Base-by-base conservation (phyloP, 2,888 invertebrate species). In the Griposia aprilina region DNA sequence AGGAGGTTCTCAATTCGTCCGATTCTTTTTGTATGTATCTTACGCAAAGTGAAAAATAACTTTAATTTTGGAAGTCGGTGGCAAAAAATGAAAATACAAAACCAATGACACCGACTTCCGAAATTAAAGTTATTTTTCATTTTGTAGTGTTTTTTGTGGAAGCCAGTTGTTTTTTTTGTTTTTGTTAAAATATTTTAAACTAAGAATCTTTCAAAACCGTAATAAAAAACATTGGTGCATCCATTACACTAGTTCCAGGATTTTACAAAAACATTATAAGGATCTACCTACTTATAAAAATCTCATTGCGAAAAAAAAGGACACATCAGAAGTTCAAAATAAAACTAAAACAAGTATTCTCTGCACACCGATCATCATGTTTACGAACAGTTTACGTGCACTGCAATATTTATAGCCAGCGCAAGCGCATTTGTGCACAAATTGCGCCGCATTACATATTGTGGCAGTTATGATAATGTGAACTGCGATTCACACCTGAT, bases 401-500 rank as follows among this genome's bases (percentile, higher is more conserved):
- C 23, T 59, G 41, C 52, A 74, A 83, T 75, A 77, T 83, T 79
- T 87, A 86, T 83, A 70, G 74, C 59, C 52, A 7, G 52, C 74
- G 80, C 76, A 72, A 20, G 79, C 73, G 76, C 76, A 79, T 45
- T 76, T 74, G 66, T 67, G 62, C 36, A 59, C 69, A 85, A 85
- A 77, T 82, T 77, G 83, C 74, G 23, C 70, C n/a, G 65, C 45
- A 88, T 87, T 85, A 83, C 84, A 72, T 66, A 63, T 63, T 63
- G 63, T 50, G 45, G 78, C 80, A 78, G 80, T 84, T 84, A 88
- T 76, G 72, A 74, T 81, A 87, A 88, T 70, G 55, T 30, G 73
- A 66, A 63, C 17, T 41, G 63, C 57, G 73, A 71, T 73, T 84
- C 80, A 65, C 87, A 83, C 84, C 73, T 74, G 78, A 78, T 82